These are phyloP conservation scores for Pterocles orientalis DNA, from an alignment of 2,113 vertebrate species.

Conservation along the genomic window DNA sequence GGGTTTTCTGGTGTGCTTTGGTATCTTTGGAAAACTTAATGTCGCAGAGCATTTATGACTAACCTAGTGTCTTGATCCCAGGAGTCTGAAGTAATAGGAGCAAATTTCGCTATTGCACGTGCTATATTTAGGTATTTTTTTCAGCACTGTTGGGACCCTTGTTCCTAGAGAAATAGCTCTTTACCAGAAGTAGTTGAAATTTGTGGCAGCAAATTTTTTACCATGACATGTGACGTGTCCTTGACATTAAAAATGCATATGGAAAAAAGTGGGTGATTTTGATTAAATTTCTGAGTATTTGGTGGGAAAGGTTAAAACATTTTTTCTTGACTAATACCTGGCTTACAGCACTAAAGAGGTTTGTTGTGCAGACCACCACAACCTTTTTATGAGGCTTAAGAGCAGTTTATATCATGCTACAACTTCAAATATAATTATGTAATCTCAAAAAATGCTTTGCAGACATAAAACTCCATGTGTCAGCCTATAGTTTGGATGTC, in stretches of 20 bases:
- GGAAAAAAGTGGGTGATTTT: slow-evolving; percentile 17
- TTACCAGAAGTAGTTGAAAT: background rate
- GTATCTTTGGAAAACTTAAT: slow-evolving; percentile 44
- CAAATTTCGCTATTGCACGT: background rate
- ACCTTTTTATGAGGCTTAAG: slow-evolving; percentile 42
- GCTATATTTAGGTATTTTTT: background rate
- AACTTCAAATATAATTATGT: slow-evolving; percentile 17
- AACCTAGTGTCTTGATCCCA: slow-evolving; percentile 23
- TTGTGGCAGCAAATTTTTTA: background rate
- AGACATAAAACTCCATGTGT: slow-evolving; percentile 1
- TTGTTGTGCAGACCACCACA: slow-evolving; percentile 23
- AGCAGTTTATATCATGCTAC: slow-evolving; percentile 29
- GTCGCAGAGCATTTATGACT: slow-evolving; percentile 35
- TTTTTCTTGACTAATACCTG: slow-evolving; percentile 48
- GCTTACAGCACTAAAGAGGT: background rate
- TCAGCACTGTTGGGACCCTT: background rate
- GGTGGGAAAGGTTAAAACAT: slow-evolving; percentile 32
- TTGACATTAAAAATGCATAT: background rate
- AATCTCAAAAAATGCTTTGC: slow-evolving; percentile 18
- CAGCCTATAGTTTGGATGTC: background rate
- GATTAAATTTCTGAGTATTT: slow-evolving; percentile 16
- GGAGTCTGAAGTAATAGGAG: slow-evolving; percentile 48
- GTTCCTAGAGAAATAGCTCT: background rate
- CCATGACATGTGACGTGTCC: background rate
- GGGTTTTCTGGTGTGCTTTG: slow-evolving; percentile 2